Conservation (phyloP, 2,888 invertebrate genomes). For the Noctua comes region DNA sequence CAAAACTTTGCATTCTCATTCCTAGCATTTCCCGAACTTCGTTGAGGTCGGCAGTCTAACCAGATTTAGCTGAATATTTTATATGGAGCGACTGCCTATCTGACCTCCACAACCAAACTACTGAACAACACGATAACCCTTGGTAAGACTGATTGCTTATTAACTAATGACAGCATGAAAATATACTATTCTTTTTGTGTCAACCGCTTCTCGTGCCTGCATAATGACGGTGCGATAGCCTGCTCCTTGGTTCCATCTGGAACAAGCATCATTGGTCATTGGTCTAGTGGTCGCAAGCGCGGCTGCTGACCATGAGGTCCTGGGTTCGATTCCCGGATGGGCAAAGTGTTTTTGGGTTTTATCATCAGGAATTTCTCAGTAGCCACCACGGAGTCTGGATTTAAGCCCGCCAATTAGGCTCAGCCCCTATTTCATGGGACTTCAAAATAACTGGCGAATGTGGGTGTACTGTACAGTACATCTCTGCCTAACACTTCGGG, state of each 20-base stretch:
- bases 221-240: constrained; percentile 91
- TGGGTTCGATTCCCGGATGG: neutral
- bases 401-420: neutral
- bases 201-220: constrained; percentile 92
- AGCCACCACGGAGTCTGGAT: neutral
- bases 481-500: neutral
- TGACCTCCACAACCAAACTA: neutral
- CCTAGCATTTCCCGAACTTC: neutral
- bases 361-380: neutral
- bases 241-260: constrained; percentile 91
- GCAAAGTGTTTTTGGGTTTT: neutral
- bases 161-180: neutral
- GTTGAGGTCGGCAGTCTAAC: neutral
- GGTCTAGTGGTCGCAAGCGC: neutral
- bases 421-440: neutral
- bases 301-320: neutral
- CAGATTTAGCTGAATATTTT: too few species aligned
- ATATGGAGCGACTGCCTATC: neutral
- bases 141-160: too few species aligned
- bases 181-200: constrained; percentile 88
- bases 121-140: neutral
- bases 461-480: neutral
- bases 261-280: constrained; percentile 14
- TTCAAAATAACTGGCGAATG: neutral
- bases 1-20: neutral